Evolutionary conservation across 2,113 vertebrate species (phyloP).

Genomic region (Neomonachus schauinslandi): DNA sequence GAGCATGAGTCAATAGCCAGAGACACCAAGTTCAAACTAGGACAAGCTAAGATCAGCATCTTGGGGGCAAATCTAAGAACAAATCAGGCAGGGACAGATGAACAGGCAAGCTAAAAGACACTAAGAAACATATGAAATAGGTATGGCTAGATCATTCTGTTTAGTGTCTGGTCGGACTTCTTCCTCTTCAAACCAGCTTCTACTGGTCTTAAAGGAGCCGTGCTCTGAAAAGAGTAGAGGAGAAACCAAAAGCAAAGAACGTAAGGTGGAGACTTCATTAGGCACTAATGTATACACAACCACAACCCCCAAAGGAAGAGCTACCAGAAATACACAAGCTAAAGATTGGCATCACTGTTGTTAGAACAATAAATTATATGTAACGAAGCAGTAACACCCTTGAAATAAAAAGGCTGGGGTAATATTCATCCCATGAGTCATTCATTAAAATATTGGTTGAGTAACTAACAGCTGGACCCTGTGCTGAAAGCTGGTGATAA

Average conservation of each 20-base stretch:
- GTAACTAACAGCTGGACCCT: background rate
- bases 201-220: background rate
- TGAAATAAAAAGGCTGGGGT: background rate
- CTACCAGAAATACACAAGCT: background rate
- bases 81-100: background rate
- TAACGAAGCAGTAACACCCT: background rate
- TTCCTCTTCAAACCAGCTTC: background rate
- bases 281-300: background rate
- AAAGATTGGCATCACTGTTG: background rate
- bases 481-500: background rate
- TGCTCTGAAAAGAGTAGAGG: background rate
- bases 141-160: background rate
- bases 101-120: background rate
- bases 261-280: background rate
- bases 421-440: background rate
- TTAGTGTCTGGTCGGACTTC: background rate
- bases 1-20: constrained; percentile 18
- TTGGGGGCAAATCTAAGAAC: background rate
- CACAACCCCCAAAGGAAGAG: background rate
- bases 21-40: constrained; percentile 53
- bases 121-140: background rate
- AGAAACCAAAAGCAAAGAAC: background rate
- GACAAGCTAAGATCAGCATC: background rate
- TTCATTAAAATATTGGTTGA: background rate
- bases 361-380: background rate